Percentiles rank a stretch among this genome's conserved stretches.
Evolutionary conservation across 2,888 invertebrate species (phyloP).

Genomic region (Trichacis sp.): DNA sequence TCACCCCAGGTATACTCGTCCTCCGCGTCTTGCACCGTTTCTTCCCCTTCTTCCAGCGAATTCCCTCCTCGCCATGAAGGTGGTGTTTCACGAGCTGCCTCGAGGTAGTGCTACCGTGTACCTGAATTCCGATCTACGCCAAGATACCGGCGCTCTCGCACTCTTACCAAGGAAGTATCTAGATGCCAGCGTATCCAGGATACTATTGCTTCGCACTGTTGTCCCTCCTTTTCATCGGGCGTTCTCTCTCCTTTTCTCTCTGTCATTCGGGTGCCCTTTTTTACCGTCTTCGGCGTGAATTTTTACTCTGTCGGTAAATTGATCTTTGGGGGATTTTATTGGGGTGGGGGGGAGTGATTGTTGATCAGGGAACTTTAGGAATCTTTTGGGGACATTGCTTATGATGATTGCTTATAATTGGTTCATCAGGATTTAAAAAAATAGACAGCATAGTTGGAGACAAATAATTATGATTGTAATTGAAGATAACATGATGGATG

Average conservation of each 20-base stretch:
- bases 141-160: slow-evolving; percentile 57
- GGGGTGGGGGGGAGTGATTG: no score
- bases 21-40: no score
- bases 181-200: slow-evolving; percentile 60
- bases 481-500: no score
- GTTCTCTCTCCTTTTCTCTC: slow-evolving; percentile 12
- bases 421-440: no score
- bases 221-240: slow-evolving; percentile 13
- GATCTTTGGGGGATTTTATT: no score
- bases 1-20: slow-evolving; percentile 32
- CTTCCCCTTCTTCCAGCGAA: slow-evolving; percentile 15
- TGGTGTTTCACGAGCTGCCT: slow-evolving; percentile 60
- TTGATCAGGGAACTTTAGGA: no score
- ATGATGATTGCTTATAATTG: no score
- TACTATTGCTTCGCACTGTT: slow-evolving; percentile 49
- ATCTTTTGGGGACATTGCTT: no score
- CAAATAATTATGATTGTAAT: no score
- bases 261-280: slow-evolving; percentile 20
- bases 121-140: slow-evolving; percentile 67
- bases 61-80: slow-evolving; percentile 44
- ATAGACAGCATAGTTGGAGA: no score
- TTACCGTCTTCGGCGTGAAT: no score
- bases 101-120: slow-evolving; percentile 66
- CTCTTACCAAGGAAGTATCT: slow-evolving; percentile 57
- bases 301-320: no score